Percentiles rank a stretch among this genome's conserved stretches.
phyloP scores from a whole-genome alignment of 64 coral and sea anemone genomes.

The Platygyra sinensis region DNA sequence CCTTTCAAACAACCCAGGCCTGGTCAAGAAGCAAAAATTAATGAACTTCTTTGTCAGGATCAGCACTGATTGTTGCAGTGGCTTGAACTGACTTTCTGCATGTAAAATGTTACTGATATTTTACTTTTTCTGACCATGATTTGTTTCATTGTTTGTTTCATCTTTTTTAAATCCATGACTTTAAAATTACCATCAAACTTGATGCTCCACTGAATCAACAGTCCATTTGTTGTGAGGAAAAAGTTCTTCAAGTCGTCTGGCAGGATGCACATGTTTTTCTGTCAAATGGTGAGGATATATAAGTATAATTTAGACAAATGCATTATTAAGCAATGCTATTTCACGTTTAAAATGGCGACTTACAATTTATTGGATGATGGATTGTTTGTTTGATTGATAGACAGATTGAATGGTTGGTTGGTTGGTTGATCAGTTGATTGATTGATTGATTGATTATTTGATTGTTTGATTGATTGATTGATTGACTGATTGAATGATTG shows the following conservation, averaged over 20 bases:
- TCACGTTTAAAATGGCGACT: not conserved
- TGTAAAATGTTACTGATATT: too few species aligned
- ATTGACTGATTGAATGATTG: not conserved
- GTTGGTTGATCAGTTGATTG: too few species aligned
- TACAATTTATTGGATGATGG: not conserved
- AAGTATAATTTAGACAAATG: not conserved
- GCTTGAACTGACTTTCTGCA: too few species aligned
- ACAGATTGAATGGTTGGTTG: not conserved
- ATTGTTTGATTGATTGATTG: too few species aligned
- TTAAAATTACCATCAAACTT: slow-evolving; percentile 91
- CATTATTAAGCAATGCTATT: too few species aligned
- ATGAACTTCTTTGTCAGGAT: too few species aligned
- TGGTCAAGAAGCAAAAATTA: too few species aligned
- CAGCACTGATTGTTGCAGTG: too few species aligned
- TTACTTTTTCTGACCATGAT: too few species aligned
- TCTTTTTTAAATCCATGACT: not conserved
- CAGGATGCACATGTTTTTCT: slow-evolving; percentile 95
- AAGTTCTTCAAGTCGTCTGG: slow-evolving; percentile 88
- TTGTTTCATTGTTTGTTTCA: too few species aligned
- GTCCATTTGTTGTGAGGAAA: slow-evolving; percentile 94
- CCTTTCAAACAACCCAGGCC: too few species aligned
- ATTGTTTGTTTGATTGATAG: not conserved
- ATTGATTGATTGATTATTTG: too few species aligned
- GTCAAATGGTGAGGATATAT: not conserved
- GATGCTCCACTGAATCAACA: slow-evolving; percentile 94